Base-by-base conservation (phyloP, 2,113 vertebrate genomes). In the Rhodinocichla rosea region DNA sequence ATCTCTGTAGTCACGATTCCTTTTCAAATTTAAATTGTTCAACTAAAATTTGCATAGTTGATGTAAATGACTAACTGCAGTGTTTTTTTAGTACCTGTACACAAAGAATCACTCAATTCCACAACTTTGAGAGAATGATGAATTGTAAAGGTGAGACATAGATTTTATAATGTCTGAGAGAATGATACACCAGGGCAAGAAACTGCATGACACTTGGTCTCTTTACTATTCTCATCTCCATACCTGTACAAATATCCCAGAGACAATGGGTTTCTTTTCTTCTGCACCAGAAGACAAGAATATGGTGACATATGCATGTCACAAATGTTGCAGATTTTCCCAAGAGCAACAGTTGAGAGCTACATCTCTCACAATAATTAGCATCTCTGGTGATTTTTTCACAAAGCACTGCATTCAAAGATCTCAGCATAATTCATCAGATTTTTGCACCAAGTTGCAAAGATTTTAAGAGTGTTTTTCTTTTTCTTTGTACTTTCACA, bases 1-100 rank as follows among this genome's bases (percentile, higher is more conserved):
- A 93, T 35, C 22, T 47, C 32, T 75, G 47, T 27, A 60, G 55
- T 67, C 73, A 93, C 0, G 2, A 88, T 81, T 87, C 20, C 39
- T 94, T 88, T 95, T 91, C 20, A 70, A 80, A 79, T 89, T 95
- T 63, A 84, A 89, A 84, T 91, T 87, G 17, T 87, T 91, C 27
- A 52, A 52, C 59, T 53, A 50, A 76, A 87, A 94, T 91, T 75
- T 79, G 53, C 83, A 87, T 71, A 56, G 65, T 16, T 84, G 45
- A 67, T 87, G 35, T 20, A 90, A 77, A 77, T 85, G 12, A 55
- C 35, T 85, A 42, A 32, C 30, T n/a, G 27, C 24, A 52, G 33
- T 50, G 0, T 5, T 49, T 85, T 86, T 80, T 65, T 21, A 22
- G 22, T 69, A 65, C 35, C 63, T 92, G 49, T 60, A 14, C 56